Base-by-base conservation (phyloP, 2,797 vertebrate species). In the Stomatorhinus walkeri region DNA sequence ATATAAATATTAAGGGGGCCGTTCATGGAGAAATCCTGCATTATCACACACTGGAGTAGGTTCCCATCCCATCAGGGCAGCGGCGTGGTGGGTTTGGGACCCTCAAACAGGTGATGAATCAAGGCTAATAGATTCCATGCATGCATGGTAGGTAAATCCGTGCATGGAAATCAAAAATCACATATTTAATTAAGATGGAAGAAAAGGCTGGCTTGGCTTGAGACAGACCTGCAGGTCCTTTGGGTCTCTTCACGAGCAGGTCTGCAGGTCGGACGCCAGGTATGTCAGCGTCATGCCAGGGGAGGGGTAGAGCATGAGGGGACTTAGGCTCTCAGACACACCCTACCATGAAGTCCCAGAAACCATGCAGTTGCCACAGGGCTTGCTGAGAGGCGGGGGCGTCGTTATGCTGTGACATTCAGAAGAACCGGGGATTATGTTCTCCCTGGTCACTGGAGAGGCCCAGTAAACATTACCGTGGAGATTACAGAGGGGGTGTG, bases 401-500 rank as follows among this genome's bases (percentile, higher is more conserved):
- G 90, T 93, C 91, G 89, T 91, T 90, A 92, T 91, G 89, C 92
- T 48, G 89, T 93, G 93, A 93, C 92, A 92, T 94, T 95, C 92
- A 94, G 91, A 91, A 90, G 94, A 93, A 94, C 90, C 92, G 89
- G 90, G 92, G 93, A 93, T 94, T 92, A 92, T 90, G 90, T 90
- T 91, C 92, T 89, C 88, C 54, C 85, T 91, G 90, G 89, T 90
- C 46, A 64, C 91, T 91, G 90, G 92, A 93, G 90, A 94, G 92
- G 88, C 19, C 59, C 8, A 48, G 59, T 32, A 88, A 91, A 89
- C 91, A 89, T 76, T 90, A 90, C 88, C 90, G 91, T 91, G 88
- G 91, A 92, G 90, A 90, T 90, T 89, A 89, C 90, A 89, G 46
- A 88, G 89, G 90, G 89, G 89, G 85, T 8, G 54, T 9, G 46